phyloP scores from a whole-genome alignment of 1,140 invertebrate genomes.

The Hyles euphorbiae region DNA sequence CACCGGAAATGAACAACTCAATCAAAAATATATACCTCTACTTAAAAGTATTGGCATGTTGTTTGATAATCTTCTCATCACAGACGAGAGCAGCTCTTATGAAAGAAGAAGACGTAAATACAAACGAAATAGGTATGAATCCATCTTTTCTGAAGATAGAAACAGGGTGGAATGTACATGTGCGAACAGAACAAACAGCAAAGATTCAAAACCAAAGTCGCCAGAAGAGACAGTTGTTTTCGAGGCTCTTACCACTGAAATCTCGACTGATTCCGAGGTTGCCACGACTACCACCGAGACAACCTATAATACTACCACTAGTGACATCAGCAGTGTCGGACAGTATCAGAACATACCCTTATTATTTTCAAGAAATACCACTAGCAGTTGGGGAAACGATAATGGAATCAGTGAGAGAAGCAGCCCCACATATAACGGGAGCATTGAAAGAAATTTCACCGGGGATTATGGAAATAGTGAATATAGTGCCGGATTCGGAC shows the following conservation, averaged over 20 bases:
- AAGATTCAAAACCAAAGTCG: slow-evolving; percentile 27
- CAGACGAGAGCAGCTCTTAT: slow-evolving; percentile 38
- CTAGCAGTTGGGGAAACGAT: slow-evolving; percentile 63
- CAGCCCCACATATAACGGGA: slow-evolving; percentile 58
- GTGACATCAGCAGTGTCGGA: slow-evolving; percentile 61
- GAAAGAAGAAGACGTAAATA: slow-evolving; percentile 28
- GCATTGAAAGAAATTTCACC: slow-evolving; percentile 62
- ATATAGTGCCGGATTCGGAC: slow-evolving; percentile 47
- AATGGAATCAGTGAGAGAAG: slow-evolving; percentile 60
- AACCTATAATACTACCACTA: slow-evolving; percentile 55
- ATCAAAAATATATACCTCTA: slow-evolving; percentile 54
- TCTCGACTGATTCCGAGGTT: slow-evolving; percentile 28
- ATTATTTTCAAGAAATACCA: slow-evolving; percentile 68
- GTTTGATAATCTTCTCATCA: slow-evolving; percentile 58
- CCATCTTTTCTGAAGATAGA: slow-evolving; percentile 17
- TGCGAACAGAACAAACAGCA: slow-evolving; percentile 23
- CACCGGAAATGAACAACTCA: slow-evolving; percentile 38
- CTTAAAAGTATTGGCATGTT: slow-evolving; percentile 58
- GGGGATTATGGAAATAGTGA: slow-evolving; percentile 63
- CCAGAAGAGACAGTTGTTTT: slow-evolving; percentile 52
- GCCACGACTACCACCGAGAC: slow-evolving; percentile 48
- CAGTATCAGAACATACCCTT: slow-evolving; percentile 62
- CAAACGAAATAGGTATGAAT: slow-evolving; percentile 30
- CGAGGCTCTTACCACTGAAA: slow-evolving; percentile 42
- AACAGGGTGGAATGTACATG: slow-evolving; percentile 33